Evolutionary conservation across 2,888 invertebrate species (phyloP).

Genomic region (Darwinula stevensoni): DNA sequence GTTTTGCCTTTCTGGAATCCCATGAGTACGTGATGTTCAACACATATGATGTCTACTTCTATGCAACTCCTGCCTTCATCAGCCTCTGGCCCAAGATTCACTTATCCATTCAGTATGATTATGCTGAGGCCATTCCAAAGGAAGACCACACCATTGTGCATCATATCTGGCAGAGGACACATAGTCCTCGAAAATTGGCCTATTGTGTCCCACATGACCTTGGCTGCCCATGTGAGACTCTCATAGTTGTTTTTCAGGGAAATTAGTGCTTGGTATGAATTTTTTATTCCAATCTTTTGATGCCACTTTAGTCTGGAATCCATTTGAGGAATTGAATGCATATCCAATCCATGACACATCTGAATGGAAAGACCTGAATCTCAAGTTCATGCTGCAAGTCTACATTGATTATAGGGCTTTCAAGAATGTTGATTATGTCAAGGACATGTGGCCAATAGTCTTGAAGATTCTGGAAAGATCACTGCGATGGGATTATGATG

Average conservation of each 20-base stretch:
- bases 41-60: conserved; percentile 88
- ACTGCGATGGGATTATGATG: conserved; percentile 38
- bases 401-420: not conserved
- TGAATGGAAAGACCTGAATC: conserved; percentile 71
- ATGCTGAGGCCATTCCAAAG: conserved; percentile 14
- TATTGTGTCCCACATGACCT: conserved; percentile 71
- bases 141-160: not conserved
- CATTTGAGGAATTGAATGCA: conserved; percentile 48
- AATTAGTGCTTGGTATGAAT: too few species aligned
- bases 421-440: not conserved
- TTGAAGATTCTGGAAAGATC: conserved; percentile 32
- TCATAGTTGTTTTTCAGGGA: too few species aligned
- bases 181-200: conserved; percentile 40
- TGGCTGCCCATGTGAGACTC: conserved; percentile 68
- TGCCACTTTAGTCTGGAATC: conserved; percentile 18
- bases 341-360: conserved; percentile 76
- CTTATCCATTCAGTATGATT: conserved; percentile 39
- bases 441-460: conserved; percentile 25
- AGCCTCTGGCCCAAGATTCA: conserved; percentile 78
- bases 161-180: conserved; percentile 13
- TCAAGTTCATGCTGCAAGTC: conserved; percentile 53
- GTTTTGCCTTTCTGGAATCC: conserved; percentile 77
- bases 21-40: conserved; percentile 92
- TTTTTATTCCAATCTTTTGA: not conserved
- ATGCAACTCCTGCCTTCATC: conserved; percentile 70